Evolutionary conservation across 2,113 vertebrate genomes (phyloP), one percentile per base, ranked within the genome.

Genomic region (Lasiurus borealis): DNA sequence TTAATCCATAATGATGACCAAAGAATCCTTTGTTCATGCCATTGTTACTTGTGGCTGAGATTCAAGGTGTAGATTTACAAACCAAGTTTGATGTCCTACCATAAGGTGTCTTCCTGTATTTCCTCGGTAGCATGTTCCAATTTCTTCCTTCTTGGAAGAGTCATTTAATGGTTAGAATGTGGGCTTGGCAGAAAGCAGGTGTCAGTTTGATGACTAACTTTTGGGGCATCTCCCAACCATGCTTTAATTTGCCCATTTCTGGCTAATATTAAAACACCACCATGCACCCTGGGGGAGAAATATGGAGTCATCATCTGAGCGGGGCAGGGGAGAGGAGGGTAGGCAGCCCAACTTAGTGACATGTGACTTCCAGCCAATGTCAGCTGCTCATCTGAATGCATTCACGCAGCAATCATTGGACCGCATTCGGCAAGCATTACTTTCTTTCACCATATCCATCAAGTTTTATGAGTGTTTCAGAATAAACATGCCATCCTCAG

Each of bases 361-460:
- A 86, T 0, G 81, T 92, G 95, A 83, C 85, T 97, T 88, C 85
- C 82, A 91, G 86, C 94, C 95, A 76, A 83, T 62, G 88, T 95
- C 97, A 95, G 62, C 89, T 96, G 87, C 85, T 96, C 64, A 90
- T 85, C 81, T 72, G 76, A 86, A 94, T 91, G 94, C 96, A 97
- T 95, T 71, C 95, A 83, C 78, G 80, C 57, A 72, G 68, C 93
- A 93, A 85, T 81, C 76, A 95, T 57, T 90, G 76, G 92, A 77
- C 83, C 29, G 3, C n/a, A 77, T 13, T 59, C 40, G 88, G 94
- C 0, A 52, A 77, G 88, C 85, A 69, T 90, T 97, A 77, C 69
- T 96, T 97, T 97, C 94, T 97, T 94, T 96, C 89, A 88, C 3
- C 77, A 84, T 81, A 88, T 92, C 73, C 93, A 97, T 81, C 81